Percentiles rank a stretch among this genome's conserved stretches.
These are phyloP conservation scores for Ochropleura plecta DNA, from an alignment of 2,888 invertebrate species.

Conservation along the genomic window DNA sequence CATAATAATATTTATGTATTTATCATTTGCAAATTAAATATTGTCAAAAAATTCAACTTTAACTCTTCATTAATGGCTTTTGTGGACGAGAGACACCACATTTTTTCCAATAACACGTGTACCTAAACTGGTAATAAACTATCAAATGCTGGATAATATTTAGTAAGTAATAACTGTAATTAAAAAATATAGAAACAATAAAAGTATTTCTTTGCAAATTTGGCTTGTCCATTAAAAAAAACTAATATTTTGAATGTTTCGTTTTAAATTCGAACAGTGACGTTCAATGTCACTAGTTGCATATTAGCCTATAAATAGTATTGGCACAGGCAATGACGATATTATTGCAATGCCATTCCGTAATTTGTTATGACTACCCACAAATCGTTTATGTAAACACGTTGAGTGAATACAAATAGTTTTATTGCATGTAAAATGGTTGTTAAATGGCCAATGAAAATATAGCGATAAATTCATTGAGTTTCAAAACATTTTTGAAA, in stretches of 20 bases:
- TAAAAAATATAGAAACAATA: too few species aligned
- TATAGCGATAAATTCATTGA: neutral
- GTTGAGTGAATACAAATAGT: constrained; percentile 30
- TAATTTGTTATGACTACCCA: constrained; percentile 47
- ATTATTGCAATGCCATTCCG: constrained; percentile 20
- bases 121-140: too few species aligned
- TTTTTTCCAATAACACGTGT: too few species aligned
- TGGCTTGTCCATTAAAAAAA: too few species aligned
- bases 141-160: too few species aligned
- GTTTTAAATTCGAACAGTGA: neutral
- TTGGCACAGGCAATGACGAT: constrained; percentile 34
- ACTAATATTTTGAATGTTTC: neutral
- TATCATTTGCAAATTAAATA: too few species aligned
- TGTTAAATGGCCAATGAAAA: constrained; percentile 19
- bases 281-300: constrained; percentile 21
- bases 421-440: constrained; percentile 34
- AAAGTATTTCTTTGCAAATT: too few species aligned
- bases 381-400: constrained; percentile 40
- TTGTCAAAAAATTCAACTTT: too few species aligned
- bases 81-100: too few species aligned
- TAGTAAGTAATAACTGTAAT: too few species aligned
- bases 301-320: constrained; percentile 29
- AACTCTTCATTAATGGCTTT: too few species aligned
- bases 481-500: neutral
- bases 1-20: too few species aligned